Base-by-base conservation (phyloP, 2,113 vertebrate species). In the Aptenodytes forsteri region DNA sequence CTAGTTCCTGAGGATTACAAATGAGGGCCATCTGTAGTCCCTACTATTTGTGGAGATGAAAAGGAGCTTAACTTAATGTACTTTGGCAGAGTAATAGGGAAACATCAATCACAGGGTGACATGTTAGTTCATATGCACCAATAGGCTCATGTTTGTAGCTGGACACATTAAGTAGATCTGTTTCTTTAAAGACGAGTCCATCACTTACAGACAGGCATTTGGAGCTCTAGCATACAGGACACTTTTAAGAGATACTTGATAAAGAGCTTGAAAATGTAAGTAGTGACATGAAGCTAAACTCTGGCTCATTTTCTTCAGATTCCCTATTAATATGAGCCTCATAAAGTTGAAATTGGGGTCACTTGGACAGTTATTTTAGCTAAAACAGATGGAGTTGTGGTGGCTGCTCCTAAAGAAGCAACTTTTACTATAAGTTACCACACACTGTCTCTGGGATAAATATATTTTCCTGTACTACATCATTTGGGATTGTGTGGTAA, bases 11-110 rank as follows among this genome's bases (percentile, higher is more conserved):
- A 96, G 88, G 95, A 96, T 79, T 98, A 95, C 88, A 97, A 96
- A 96, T 94, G 97, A 97, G 81, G 96, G 95, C 97, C 98, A 97
- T 98, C 97, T 98, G 98, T 97, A 97, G 97, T 92, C 95, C 96
- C 94, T 93, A 95, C 97, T 98, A 97, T 98, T 98, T 98, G 96
- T 92, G 78, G 93, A 98, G 97, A 97, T 97, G 95, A 97, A 98
- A 98, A 96, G 88, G 94, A 98, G 93, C 95, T 97, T 98, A 98
- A 97, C 96, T 98, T 98, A 97, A 97, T 98, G 98, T 93, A 97
- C 95, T 98, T 98, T 97, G 97, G 98, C 97, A 98, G 95, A 98
- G 96, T 97, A 97, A 97, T 98, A 98, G 97, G 97, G 98, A 98
- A 98, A 96, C 97, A 98, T 98, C 98, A 97, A 97, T 98, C 98